Percentiles rank a stretch among this genome's conserved stretches.
phyloP scores from a whole-genome alignment of 2,113 vertebrate species.

The Neolamprologus sp. region DNA sequence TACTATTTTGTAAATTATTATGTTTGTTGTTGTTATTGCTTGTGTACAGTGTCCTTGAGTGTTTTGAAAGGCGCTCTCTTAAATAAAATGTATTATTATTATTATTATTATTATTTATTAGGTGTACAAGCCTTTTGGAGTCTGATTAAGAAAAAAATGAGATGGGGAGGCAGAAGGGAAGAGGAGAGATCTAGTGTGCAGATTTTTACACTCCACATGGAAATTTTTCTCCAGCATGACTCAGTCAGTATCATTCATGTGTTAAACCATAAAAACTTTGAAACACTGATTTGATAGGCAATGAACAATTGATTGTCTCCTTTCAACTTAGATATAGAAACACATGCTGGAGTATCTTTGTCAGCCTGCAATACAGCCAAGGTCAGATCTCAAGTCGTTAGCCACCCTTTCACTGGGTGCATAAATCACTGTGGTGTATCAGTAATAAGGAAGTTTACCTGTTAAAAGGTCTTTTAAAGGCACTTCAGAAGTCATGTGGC shows the following conservation, averaged over 20 bases:
- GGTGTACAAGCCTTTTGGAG: background rate
- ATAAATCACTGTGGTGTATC: slow-evolving; percentile 56
- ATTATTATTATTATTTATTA: background rate
- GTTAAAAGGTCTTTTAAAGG: slow-evolving; percentile 56
- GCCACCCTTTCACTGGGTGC: slow-evolving; percentile 20
- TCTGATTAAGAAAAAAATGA: background rate
- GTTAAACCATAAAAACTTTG: background rate
- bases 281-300: background rate
- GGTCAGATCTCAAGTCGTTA: slow-evolving; percentile 54
- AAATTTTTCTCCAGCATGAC: background rate
- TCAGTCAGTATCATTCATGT: background rate
- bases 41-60: background rate
- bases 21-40: background rate
- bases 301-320: background rate
- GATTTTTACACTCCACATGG: background rate
- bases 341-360: slow-evolving; percentile 27
- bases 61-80: background rate
- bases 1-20: background rate
- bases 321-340: slow-evolving; percentile 9
- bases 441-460: slow-evolving; percentile 70
- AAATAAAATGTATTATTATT: background rate
- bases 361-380: slow-evolving; percentile 25
- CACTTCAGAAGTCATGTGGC: slow-evolving; percentile 59
- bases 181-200: background rate
- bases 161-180: background rate